Evolutionary conservation across 2,888 invertebrate species (phyloP).

Genomic region (Drepana falcataria): DNA sequence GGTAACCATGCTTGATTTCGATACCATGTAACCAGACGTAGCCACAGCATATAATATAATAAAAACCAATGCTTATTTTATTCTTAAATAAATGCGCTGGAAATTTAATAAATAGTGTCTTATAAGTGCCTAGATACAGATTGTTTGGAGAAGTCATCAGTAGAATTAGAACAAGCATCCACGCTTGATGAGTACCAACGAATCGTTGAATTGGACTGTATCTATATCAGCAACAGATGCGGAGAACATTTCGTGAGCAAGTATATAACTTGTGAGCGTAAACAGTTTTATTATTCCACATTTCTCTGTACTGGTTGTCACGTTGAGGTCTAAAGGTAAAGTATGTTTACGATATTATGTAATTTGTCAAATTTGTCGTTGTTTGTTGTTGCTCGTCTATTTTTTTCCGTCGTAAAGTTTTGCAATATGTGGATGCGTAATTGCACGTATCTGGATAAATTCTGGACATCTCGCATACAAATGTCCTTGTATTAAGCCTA

Average conservation of each 20-base stretch:
- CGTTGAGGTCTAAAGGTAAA: not conserved
- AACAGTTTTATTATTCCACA: not conserved
- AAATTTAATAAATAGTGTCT: no score
- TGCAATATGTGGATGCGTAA: not conserved
- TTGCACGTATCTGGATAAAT: not conserved
- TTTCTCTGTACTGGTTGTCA: not conserved
- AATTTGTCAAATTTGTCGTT: not conserved
- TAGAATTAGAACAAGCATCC: constrained; percentile 2
- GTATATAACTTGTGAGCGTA: not conserved
- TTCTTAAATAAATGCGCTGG: no score
- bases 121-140: not conserved
- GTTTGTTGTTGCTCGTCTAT: no score
- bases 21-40: no score
- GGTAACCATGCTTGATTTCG: no score
- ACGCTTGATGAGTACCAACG: constrained; percentile 19
- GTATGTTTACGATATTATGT: not conserved
- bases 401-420: not conserved
- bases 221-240: constrained; percentile 31
- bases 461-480: no score
- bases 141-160: not conserved
- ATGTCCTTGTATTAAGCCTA: no score
- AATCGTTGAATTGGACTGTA: constrained; percentile 38
- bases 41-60: no score
- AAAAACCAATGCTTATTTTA: no score
- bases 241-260: constrained; percentile 36